Evolutionary conservation across 2,888 invertebrate genomes (phyloP), one percentile per base, ranked within the genome.

Genomic region (Diplolepis rosae): DNA sequence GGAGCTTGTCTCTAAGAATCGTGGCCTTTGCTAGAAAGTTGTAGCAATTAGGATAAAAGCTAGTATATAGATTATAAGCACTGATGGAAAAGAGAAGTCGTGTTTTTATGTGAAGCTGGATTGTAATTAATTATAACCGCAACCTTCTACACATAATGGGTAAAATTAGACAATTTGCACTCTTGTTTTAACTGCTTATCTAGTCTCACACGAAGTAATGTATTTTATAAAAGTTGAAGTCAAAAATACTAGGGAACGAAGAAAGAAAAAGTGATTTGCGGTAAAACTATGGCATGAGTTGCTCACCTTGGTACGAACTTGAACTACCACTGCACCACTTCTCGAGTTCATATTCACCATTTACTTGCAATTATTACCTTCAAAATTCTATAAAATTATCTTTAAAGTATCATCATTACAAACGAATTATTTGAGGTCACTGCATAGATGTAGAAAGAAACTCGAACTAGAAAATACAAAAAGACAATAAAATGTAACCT

Each of bases 241-340:
- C 69, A 71, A 52, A 52, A 11, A 51, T 54, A 69, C 66, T 68
- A 67, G n/a, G n/a, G n/a, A 74, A 51, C 61, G 54, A 68, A 48
- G 72, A 72, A 71, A 71, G 69, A 68, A 71, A 71, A 71, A 73
- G 73, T 68, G 70, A 54, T 54, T 48, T 48, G 48, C 22, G 22
- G 11, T 48, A 48, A 48, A 48, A 48, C 48, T 69, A 48, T 28
- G 51, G 65, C 66, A 61, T 22, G 15, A 69, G 66, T 73, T 32
- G 77, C 51, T 80, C 72, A 76, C 79, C 77, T 80, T 80, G 76
- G 68, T 72, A 67, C 70, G 73, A 78, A 77, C 78, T 78, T 77
- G 79, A 79, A 76, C 72, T n/a, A 24, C 69, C 69, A 66, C 69
- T 15, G 32, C 32, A 22, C n/a, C 24, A 28, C 4, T 54, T 27